Evolutionary conservation across 1,140 invertebrate species (phyloP).

Genomic region (Magallana ariakensis): DNA sequence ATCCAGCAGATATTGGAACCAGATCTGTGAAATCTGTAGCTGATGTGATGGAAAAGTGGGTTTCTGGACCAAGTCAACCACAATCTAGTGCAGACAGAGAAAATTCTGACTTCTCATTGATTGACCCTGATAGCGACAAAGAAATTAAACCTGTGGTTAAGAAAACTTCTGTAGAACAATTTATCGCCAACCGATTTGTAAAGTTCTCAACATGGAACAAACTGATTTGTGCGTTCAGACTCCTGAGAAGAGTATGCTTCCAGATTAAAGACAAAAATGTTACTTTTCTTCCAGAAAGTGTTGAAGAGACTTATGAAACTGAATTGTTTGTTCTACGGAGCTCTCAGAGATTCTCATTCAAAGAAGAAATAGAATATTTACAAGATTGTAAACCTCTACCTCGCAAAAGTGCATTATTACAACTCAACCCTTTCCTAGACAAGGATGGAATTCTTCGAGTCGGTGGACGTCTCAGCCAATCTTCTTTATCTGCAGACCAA

Average conservation of each 20-base stretch:
- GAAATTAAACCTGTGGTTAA: constrained; percentile 20
- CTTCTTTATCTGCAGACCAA: not conserved
- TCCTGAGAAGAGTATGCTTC: not conserved
- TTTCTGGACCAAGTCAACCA: constrained; percentile 31
- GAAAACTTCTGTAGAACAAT: constrained; percentile 6
- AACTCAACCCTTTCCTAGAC: not conserved
- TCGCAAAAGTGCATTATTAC: not conserved
- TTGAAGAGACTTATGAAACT: not conserved
- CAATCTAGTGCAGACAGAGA: not conserved
- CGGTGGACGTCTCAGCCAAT: constrained; percentile 1
- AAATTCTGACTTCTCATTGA: constrained; percentile 24
- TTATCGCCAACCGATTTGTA: not conserved
- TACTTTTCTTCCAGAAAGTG: not conserved
- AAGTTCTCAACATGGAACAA: constrained; percentile 15
- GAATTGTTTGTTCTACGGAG: not conserved
- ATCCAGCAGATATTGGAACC: constrained; percentile 40
- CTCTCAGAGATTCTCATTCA: not conserved
- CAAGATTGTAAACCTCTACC: not conserved
- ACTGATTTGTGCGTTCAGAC: not conserved
- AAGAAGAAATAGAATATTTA: not conserved
- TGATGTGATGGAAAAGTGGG: constrained; percentile 22
- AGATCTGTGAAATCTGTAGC: not conserved
- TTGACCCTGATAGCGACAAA: constrained; percentile 39
- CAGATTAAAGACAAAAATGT: not conserved
- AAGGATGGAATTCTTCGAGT: not conserved